These are phyloP conservation scores for Apogon talboti DNA, from an alignment of 2,797 vertebrate genomes.

Conservation along the genomic window DNA sequence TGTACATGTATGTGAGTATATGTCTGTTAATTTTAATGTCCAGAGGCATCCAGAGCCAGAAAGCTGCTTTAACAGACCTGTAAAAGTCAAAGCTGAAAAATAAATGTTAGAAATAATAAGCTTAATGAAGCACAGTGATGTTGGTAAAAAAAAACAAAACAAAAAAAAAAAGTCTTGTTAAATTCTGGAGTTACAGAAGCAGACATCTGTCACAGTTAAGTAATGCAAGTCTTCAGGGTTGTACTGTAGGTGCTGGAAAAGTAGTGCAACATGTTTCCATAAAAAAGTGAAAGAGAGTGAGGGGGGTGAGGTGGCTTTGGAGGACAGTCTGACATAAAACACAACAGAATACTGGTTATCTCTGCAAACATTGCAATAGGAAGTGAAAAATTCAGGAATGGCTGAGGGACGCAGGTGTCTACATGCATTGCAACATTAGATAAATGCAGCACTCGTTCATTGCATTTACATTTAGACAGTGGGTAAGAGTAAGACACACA, in stretches of 20 bases:
- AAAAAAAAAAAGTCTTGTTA: slow-evolving; percentile 7
- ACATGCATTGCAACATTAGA: slow-evolving; percentile 75
- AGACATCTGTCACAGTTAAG: slow-evolving; percentile 12
- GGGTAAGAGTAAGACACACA: slow-evolving; percentile 73
- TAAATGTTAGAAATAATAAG: slow-evolving; percentile 32
- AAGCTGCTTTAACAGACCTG: slow-evolving; percentile 21
- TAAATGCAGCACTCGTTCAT: slow-evolving; percentile 77
- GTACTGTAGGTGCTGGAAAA: slow-evolving; percentile 17
- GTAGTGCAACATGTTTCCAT: not conserved
- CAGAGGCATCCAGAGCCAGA: slow-evolving; percentile 9
- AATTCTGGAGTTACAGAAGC: not conserved
- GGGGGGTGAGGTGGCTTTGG: slow-evolving; percentile 23
- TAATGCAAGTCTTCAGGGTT: slow-evolving; percentile 2
- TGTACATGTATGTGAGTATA: slow-evolving; percentile 20
- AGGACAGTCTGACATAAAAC: slow-evolving; percentile 67
- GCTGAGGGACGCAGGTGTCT: slow-evolving; percentile 62
- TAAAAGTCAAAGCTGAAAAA: slow-evolving; percentile 34
- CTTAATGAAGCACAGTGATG: not conserved
- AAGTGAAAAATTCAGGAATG: slow-evolving; percentile 69
- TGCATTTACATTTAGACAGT: slow-evolving; percentile 80
- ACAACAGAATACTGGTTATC: slow-evolving; percentile 60
- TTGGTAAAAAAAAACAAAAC: not conserved
- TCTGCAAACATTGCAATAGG: slow-evolving; percentile 63
- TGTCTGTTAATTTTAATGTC: slow-evolving; percentile 22
- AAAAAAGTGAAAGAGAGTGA: slow-evolving; percentile 32